Evolutionary conservation across 2,888 invertebrate species (phyloP), one percentile per base, ranked within the genome.

Genomic region (Cataglyphis cursor): DNA sequence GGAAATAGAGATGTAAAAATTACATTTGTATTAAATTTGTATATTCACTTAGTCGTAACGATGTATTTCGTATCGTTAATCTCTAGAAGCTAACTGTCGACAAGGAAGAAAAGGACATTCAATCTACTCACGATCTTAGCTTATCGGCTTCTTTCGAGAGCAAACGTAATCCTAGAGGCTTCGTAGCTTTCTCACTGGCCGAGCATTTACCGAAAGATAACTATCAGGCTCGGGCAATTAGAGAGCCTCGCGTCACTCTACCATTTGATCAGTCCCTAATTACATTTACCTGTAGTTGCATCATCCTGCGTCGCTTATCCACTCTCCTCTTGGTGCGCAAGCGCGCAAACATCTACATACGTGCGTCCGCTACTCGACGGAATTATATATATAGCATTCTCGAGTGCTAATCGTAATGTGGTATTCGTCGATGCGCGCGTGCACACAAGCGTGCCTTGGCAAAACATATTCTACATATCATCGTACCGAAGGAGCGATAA

Each of bases 261-360:
- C 90, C 88, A 85, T 91, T 90, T 92, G 91, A 92, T 93, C 90
- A 91, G 91, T 88, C 91, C 89, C 90, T 93, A 93, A 93, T 93
- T 93, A 93, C 91, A 89, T 93, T 93, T 92, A 92, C 93, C 90
- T 92, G 92, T 92, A 91, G 89, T 90, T 89, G 87, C 89, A 88
- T 90, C 88, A 85, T 88, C 73, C 87, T 86, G 68, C 82, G 18
- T 44, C 78, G 72, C 78, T 70, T 44, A 78, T 81, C 73, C 82
- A 61, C 48, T 68, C 70, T 64, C 75, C 59, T 75, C 75, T 61
- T 59, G 10, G 66, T 54, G 81, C 81, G 74, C 73, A 51, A 59
- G 61, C 54, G 73, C 38, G 35, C 48, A 57, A 51, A 64, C 59
- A 76, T 44, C 24, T 31, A 48, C 41, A 31, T 41, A 35, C 3